These are phyloP conservation scores for Pampusana beccarii DNA, from an alignment of 2,113 vertebrate genomes.

Conservation along the genomic window DNA sequence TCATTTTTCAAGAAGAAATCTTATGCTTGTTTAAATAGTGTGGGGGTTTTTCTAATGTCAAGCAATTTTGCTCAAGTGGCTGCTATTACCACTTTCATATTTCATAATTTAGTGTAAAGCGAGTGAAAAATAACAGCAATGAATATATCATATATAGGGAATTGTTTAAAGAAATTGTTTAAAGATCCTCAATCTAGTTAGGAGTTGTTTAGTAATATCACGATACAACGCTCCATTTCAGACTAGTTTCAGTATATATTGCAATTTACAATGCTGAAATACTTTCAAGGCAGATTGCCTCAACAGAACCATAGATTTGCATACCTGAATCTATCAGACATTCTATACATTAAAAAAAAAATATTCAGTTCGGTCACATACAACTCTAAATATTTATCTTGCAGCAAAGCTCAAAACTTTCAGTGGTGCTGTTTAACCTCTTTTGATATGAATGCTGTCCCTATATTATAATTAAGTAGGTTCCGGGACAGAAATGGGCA, in stretches of 20 bases:
- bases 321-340: background rate
- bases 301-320: background rate
- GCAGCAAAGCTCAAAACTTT: background rate
- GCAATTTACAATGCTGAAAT: background rate
- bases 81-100: background rate
- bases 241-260: background rate
- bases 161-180: background rate
- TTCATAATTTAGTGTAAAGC: background rate
- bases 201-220: background rate
- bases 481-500: background rate
- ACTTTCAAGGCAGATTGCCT: background rate
- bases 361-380: background rate
- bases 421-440: background rate
- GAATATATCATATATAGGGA: background rate
- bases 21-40: background rate
- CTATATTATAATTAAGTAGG: background rate
- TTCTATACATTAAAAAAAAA: background rate
- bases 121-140: background rate
- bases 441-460: background rate
- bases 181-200: background rate
- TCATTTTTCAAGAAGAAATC: background rate
- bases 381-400: background rate
- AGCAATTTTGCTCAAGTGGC: background rate
- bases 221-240: background rate
- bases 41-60: background rate